Base-by-base conservation (phyloP, 53 echinoderm and acorn worm genomes). In the Apostichopus leukothele region DNA sequence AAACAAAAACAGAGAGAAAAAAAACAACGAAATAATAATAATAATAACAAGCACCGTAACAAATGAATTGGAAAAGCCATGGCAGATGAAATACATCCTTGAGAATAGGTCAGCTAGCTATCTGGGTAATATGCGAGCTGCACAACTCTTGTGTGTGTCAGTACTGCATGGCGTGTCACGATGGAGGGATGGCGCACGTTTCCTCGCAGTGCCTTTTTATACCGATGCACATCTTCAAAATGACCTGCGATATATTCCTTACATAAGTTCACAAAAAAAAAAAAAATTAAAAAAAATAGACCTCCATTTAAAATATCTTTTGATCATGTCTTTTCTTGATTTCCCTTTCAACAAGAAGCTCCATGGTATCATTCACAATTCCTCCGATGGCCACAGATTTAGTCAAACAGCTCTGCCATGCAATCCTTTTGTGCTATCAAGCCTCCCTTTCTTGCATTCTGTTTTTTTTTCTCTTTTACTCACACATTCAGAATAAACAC, bases 401-500 rank as follows among this genome's bases (percentile, higher is more conserved):
- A 81, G 54, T 55, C 81, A 81, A 22, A 80, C 18, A 71, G 13
- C 20, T 71, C 81, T 22, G 81, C 55, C 57, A 23, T 81, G 81
- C 54, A 6, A 81, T 81, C 81, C 81, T 53, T 81, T 81, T 55
- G 81, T 57, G 55, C 81, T 57, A 81, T 54, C 20, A 81, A 54
- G 9, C 60, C 60, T 81, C 60, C 21, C n/a, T 39, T 39, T 39
- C 39, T 39, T 39, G 2, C 39, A 3, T 39, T 39, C 39, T 39
- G 39, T 39, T 39, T 39, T 39, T 25, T 39, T 39, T 39, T 39
- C 39, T 39, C 39, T 81, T 81, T 54, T 57, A 81, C 81, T 81
- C 81, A 59, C 81, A 81, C 81, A 81, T 81, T 59, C 81, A 57
- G 81, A 81, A 81, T 81, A 54, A 81, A 81, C 81, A 81, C 81